Percentiles rank a stretch among this genome's conserved stretches.
phyloP scores from a whole-genome alignment of 2,888 invertebrate genomes.

The Fragum whitleyi region DNA sequence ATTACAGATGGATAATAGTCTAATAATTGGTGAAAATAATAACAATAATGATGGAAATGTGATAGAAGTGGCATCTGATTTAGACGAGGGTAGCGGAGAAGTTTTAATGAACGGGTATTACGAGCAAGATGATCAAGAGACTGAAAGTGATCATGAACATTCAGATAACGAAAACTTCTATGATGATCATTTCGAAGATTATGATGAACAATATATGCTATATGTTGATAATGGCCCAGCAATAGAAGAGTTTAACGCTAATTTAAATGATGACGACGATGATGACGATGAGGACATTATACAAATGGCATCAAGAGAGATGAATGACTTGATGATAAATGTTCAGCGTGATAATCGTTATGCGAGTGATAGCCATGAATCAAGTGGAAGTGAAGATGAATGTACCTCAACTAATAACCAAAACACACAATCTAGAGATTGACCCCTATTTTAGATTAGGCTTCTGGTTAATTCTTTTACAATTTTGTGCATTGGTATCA shows the following conservation, averaged over 20 bases:
- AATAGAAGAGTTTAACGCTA: constrained; percentile 77
- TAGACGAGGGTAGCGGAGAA: constrained; percentile 59
- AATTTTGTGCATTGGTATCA: background rate
- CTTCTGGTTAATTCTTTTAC: background rate
- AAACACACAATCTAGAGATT: background rate
- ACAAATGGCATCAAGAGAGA: constrained; percentile 71
- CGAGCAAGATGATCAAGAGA: constrained; percentile 66
- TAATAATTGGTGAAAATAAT: constrained; percentile 55
- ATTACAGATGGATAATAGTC: constrained; percentile 62
- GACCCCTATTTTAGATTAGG: background rate
- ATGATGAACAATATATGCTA: constrained; percentile 80
- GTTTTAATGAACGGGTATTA: constrained; percentile 73
- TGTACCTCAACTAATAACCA: background rate
- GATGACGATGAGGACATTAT: constrained; percentile 77
- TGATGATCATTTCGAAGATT: constrained; percentile 81
- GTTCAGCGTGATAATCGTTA: constrained; percentile 67
- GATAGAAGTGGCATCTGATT: constrained; percentile 59
- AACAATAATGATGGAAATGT: constrained; percentile 50
- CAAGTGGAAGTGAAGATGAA: constrained; percentile 39
- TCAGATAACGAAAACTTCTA: constrained; percentile 80
- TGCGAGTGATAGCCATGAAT: constrained; percentile 67
- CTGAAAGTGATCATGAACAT: constrained; percentile 73
- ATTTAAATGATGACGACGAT: constrained; percentile 71
- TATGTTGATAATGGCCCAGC: constrained; percentile 74
- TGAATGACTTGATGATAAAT: constrained; percentile 61